phyloP scores from a whole-genome alignment of 2,797 vertebrate genomes.

The Moxostoma hubbsi region DNA sequence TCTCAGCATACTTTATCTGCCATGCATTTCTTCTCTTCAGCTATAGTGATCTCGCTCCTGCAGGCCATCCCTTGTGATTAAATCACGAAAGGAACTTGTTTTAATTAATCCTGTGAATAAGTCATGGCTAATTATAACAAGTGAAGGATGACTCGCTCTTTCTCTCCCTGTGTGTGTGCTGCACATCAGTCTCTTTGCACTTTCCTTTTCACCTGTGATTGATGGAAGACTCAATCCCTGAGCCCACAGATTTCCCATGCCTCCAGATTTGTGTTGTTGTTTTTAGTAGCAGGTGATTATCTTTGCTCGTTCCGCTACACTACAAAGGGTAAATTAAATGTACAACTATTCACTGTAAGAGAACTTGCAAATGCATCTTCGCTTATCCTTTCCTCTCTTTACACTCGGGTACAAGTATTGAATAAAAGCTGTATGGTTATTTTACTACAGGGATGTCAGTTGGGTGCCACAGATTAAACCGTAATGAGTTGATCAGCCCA shows the following conservation, averaged over 20 bases:
- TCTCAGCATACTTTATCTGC: conserved; percentile 25
- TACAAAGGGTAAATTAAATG: neutral
- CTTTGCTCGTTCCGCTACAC: conserved; percentile 8
- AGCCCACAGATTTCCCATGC: conserved; percentile 50
- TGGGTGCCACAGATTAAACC: conserved; percentile 55
- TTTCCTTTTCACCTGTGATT: conserved; percentile 63
- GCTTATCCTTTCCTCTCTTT: conserved; percentile 20
- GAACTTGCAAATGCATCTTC: neutral
- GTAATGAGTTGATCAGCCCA: conserved; percentile 56
- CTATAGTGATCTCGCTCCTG: neutral
- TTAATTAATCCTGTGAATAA: conserved; percentile 66
- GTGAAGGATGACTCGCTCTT: conserved; percentile 54
- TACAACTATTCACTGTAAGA: neutral
- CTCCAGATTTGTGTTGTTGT: conserved; percentile 36
- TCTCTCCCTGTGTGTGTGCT: conserved; percentile 32
- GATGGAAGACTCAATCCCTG: conserved; percentile 50
- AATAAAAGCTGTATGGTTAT: conserved; percentile 52
- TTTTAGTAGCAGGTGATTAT: conserved; percentile 43
- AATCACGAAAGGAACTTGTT: conserved; percentile 59
- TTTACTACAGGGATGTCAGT: conserved; percentile 54
- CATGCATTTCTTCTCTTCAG: conserved; percentile 3
- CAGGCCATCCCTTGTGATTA: conserved; percentile 58
- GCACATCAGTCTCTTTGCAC: conserved; percentile 50
- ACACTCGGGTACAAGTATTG: conserved; percentile 49
- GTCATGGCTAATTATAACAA: conserved; percentile 66